Base-by-base conservation (phyloP, 2,888 invertebrate genomes). In the Cremastobaeus sp. region DNA sequence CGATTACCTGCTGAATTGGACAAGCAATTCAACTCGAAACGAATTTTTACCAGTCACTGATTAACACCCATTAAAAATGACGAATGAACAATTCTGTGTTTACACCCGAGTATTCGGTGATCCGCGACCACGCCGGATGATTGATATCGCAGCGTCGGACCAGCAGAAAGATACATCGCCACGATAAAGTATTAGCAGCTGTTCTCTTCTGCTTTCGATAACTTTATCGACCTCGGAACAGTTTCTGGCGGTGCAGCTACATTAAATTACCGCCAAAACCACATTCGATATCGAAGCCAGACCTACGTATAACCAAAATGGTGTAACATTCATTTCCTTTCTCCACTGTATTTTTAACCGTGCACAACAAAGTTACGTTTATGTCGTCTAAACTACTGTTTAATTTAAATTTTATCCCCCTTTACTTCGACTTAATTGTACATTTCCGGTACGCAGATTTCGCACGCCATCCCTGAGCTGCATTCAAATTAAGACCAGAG, bases 101-200 rank as follows among this genome's bases (percentile, higher is more conserved):
- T 62, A 48, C 30, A 37, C 15, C 30, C 8, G 14, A 8, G 25
- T 17, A 28, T 12, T 18, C 52, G 14, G 21, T 55, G 64, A 66
- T 60, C 48, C 48, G 34, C 62, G 28, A 48, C 21, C 12, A 20
- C 12, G 32, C n/a, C 9, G 50, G 32, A 66, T 66, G 72, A 73
- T 59, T 55, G 66, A 62, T 62, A 43, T 55, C 60, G 18, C 15
- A 6, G 14, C 48, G 11, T 21, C 30, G 37, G n/a, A 12, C 34
- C 28, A 5, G 15, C n/a, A 30, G 57, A 66, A 59, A 59, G 62
- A 69, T 54, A 52, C 74, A 57, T 45, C 21, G 62, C 30, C 1
- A 37, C 50, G 32, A 68, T 69, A 71, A 75, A 68, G 71, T 59
- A 71, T 62, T 70, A 75, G 66, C 47, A 64, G 60, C 55, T 65